These are phyloP conservation scores for Thunnus thynnus DNA, from an alignment of 2,113 vertebrate genomes.

Conservation along the genomic window DNA sequence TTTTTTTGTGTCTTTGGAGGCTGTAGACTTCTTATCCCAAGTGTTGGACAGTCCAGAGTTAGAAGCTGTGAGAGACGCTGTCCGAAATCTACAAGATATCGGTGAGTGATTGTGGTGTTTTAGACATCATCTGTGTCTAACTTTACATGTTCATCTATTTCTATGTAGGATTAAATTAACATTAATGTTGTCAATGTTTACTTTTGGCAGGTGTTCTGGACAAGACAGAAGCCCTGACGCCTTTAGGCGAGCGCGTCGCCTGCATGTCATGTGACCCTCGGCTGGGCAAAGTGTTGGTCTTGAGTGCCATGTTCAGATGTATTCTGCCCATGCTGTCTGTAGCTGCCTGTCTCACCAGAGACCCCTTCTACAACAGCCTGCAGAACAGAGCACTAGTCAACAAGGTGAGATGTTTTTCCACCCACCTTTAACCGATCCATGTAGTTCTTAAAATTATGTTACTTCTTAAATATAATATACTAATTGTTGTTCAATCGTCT, in stretches of 20 bases:
- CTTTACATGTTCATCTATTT: background rate
- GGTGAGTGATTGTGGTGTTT: conserved; percentile 80
- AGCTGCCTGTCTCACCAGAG: conserved; percentile 93
- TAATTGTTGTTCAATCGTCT: background rate
- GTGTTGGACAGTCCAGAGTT: conserved; percentile 94
- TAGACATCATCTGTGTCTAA: background rate
- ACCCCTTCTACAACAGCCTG: conserved; percentile 95
- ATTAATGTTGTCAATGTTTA: background rate
- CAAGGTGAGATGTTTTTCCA: conserved; percentile 84
- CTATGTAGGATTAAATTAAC: background rate
- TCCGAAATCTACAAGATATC: conserved; percentile 91
- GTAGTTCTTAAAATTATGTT: background rate
- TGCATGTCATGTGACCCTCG: conserved; percentile 94
- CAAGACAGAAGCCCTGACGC: conserved; percentile 89
- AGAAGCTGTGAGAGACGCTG: conserved; percentile 89
- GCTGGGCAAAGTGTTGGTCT: conserved; percentile 93
- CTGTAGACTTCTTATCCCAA: conserved; percentile 94
- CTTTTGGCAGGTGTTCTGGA: conserved; percentile 90
- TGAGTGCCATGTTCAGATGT: conserved; percentile 93
- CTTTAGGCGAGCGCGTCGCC: conserved; percentile 91
- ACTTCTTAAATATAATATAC: background rate
- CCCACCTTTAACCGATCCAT: background rate
- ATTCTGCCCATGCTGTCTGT: conserved; percentile 91
- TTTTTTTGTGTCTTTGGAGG: conserved; percentile 78
- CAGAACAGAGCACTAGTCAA: conserved; percentile 89